These are phyloP conservation scores for Pipistrellus pygmaeus DNA, from an alignment of 2,797 vertebrate species.

Conservation along the genomic window DNA sequence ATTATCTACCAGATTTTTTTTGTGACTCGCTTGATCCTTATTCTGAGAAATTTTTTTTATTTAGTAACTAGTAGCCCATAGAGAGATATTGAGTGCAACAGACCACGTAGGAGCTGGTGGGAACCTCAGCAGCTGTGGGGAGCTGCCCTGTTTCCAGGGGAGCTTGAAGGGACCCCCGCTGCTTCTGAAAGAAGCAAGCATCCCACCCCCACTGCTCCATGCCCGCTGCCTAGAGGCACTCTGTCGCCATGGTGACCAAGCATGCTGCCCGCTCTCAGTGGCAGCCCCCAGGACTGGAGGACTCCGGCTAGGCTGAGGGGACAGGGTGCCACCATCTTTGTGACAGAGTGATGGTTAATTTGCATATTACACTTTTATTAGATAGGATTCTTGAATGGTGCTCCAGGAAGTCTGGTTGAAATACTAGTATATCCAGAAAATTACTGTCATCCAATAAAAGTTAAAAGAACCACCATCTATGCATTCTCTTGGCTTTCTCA, in stretches of 20 bases:
- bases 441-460: not conserved
- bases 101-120: too few species aligned
- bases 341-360: too few species aligned
- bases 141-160: too few species aligned
- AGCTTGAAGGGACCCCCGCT: too few species aligned
- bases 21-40: not conserved
- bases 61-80: not conserved
- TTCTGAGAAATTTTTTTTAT: not conserved
- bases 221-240: too few species aligned
- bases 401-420: not conserved
- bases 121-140: accelerated
- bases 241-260: accelerated
- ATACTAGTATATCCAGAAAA: not conserved
- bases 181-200: too few species aligned
- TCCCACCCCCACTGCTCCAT: accelerated
- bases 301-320: too few species aligned
- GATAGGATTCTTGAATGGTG: not conserved
- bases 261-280: too few species aligned
- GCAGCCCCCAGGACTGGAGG: too few species aligned
- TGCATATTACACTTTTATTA: too few species aligned
- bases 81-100: too few species aligned
- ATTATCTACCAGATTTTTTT: not conserved
- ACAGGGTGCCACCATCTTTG: too few species aligned
- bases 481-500: not conserved
- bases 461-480: not conserved